Conservation (phyloP, 2,888 invertebrate genomes). For the Eupeodes latifasciatus region DNA sequence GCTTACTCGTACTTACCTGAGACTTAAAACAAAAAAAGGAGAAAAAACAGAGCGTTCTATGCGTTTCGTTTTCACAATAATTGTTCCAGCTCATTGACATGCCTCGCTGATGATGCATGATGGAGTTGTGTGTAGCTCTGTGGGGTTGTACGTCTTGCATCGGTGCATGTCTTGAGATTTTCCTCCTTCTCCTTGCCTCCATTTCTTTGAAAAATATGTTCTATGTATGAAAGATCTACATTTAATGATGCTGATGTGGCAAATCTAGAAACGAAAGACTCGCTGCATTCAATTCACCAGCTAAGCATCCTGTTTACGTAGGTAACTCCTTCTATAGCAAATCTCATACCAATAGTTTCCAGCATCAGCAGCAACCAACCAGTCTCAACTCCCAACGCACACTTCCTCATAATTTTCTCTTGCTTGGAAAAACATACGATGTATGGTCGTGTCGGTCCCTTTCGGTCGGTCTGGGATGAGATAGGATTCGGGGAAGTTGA, state of each 20-base stretch:
- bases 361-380: neutral
- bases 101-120: constrained; percentile 36
- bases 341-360: neutral
- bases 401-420: constrained; percentile 64
- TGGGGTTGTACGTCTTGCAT: constrained; percentile 18
- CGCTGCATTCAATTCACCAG: constrained; percentile 25
- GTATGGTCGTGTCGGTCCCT: constrained; percentile 27
- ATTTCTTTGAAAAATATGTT: constrained; percentile 2
- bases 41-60: constrained; percentile 2
- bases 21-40: constrained; percentile 15
- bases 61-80: constrained; percentile 57
- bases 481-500: neutral
- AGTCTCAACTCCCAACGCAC: constrained; percentile 26
- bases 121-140: constrained; percentile 9
- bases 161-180: constrained; percentile 59
- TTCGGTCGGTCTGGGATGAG: neutral
- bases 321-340: neutral
- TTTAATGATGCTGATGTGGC: constrained; percentile 75
- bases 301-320: constrained; percentile 24
- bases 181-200: constrained; percentile 7
- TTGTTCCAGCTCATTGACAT: constrained; percentile 74
- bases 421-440: constrained; percentile 65
- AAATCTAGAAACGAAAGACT: constrained; percentile 73
- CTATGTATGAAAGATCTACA: constrained; percentile 60
- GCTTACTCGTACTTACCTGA: constrained; percentile 7